These are phyloP conservation scores for Syrrhaptes paradoxus DNA, from an alignment of 2,113 vertebrate genomes.

Conservation along the genomic window DNA sequence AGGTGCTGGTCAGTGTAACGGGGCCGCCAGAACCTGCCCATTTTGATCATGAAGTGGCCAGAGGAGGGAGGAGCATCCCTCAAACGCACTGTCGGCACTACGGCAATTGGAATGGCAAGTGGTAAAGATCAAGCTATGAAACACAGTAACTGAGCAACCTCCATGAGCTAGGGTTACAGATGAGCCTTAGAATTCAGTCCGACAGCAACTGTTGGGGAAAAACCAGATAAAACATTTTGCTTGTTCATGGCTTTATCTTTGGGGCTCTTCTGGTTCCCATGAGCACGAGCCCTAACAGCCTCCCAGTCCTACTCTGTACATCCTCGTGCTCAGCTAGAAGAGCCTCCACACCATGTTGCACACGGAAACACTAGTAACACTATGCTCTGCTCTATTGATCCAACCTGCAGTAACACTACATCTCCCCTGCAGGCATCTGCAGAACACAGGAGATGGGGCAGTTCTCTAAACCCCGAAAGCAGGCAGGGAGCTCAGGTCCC, in stretches of 20 bases:
- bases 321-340: background rate
- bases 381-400: background rate
- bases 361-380: background rate
- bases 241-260: background rate
- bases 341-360: background rate
- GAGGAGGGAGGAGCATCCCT: background rate
- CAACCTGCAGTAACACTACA: background rate
- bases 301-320: background rate
- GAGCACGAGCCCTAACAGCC: background rate
- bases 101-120: background rate
- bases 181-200: background rate
- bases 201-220: background rate
- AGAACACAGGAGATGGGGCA: background rate
- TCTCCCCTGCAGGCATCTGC: background rate
- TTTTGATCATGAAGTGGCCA: background rate
- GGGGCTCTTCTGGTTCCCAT: background rate
- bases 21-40: background rate
- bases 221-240: background rate
- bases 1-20: accelerated
- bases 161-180: background rate
- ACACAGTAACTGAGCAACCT: background rate
- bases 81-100: too few species aligned
- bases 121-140: background rate
- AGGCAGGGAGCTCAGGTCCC: accelerated
- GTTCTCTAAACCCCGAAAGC: background rate